Conservation (phyloP, 2,113 vertebrate species). For the Etia nguti region DNA sequence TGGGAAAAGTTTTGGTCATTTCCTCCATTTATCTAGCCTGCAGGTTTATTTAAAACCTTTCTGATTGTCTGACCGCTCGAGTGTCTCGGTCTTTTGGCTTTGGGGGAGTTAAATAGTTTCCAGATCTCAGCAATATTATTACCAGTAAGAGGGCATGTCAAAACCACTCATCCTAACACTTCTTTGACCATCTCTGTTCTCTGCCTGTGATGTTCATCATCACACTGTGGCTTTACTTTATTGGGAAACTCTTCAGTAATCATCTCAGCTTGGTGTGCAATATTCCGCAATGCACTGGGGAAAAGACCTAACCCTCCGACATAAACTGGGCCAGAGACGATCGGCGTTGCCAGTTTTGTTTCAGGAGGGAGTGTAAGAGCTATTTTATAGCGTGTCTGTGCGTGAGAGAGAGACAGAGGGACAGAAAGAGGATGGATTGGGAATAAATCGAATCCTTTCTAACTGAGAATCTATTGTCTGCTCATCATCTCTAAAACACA, state of each 20-base stretch:
- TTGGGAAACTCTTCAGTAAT: neutral
- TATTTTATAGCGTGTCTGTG: neutral
- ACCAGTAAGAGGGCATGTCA: neutral
- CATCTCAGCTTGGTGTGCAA: neutral
- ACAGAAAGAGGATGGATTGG: neutral
- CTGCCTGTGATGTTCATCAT: neutral
- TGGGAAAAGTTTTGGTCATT: neutral
- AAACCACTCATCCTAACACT: neutral
- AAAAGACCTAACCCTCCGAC: neutral
- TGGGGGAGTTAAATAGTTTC: neutral
- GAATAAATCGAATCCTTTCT: constrained; percentile 42
- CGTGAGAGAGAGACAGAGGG: neutral
- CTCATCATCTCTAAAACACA: constrained; percentile 7
- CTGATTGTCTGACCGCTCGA: neutral
- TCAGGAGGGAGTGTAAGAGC: neutral
- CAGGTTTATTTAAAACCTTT: neutral
- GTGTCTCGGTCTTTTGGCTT: neutral
- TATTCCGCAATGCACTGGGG: neutral
- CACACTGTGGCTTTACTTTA: neutral
- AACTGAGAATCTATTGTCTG: constrained; percentile 24
- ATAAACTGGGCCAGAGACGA: neutral
- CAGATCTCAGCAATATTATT: neutral
- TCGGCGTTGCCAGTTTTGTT: neutral
- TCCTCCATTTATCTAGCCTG: neutral
- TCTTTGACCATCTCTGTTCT: neutral